These are phyloP conservation scores for Microtus oregoni DNA, from an alignment of 2,113 vertebrate species.

Conservation along the genomic window DNA sequence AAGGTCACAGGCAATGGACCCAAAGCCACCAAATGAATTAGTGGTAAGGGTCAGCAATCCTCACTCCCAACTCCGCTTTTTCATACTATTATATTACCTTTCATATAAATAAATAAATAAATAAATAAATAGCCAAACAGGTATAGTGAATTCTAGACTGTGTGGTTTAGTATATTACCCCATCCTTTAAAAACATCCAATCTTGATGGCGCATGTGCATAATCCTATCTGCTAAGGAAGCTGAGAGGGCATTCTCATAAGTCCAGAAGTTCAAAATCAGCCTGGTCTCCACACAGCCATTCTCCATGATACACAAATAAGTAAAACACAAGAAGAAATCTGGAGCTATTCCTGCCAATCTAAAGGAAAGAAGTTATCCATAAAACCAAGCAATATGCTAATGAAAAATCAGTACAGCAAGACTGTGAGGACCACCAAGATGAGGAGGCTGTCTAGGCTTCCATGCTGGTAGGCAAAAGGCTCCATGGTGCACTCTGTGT, in stretches of 20 bases:
- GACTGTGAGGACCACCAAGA: neutral
- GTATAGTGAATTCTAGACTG: neutral
- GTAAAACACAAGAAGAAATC: neutral
- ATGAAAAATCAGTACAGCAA: neutral
- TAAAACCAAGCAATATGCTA: neutral
- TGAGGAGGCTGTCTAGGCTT: neutral
- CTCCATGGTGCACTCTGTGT: neutral
- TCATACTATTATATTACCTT: neutral
- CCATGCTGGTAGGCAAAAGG: neutral
- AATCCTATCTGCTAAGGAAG: neutral
- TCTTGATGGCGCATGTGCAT: neutral
- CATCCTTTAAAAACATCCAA: neutral
- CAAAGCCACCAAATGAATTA: constrained; percentile 8
- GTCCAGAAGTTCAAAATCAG: neutral
- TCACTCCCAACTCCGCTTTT: constrained; percentile 7
- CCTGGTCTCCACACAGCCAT: neutral
- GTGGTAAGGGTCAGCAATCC: neutral
- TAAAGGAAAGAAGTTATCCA: neutral
- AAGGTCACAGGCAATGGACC: neutral
- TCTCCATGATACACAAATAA: neutral
- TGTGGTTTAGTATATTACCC: neutral
- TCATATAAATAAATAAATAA: neutral
- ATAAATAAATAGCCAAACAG: neutral
- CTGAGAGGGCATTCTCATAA: neutral
- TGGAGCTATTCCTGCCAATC: constrained; percentile 4